phyloP scores from a whole-genome alignment of 2,113 vertebrate species.

The Apus apus region DNA sequence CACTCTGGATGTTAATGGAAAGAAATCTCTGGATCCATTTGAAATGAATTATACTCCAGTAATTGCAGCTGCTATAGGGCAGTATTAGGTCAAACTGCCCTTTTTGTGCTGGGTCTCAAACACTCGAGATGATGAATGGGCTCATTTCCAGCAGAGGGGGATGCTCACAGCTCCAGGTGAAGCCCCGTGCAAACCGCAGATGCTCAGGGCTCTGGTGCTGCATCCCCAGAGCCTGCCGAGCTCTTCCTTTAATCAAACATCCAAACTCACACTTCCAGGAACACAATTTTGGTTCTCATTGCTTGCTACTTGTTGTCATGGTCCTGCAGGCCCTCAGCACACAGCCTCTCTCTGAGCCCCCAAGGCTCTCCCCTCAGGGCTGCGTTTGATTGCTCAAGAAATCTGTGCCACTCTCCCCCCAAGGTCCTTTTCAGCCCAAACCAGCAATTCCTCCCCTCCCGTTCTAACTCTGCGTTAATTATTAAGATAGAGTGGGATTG shows the following conservation, averaged over 20 bases:
- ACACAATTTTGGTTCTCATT: background rate
- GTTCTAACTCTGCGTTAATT: background rate
- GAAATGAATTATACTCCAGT: conserved; percentile 58
- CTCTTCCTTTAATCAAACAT: background rate
- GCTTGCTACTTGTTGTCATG: background rate
- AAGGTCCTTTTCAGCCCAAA: background rate
- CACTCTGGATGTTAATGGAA: conserved; percentile 10
- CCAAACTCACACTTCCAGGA: background rate
- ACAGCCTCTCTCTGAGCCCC: background rate
- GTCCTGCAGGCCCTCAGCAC: background rate
- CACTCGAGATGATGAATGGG: conserved; percentile 50
- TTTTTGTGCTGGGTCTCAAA: conserved; percentile 39
- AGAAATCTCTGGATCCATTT: conserved; percentile 48
- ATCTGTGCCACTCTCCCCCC: background rate
- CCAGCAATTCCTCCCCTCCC: background rate
- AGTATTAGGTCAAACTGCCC: conserved; percentile 61
- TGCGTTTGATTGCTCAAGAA: background rate
- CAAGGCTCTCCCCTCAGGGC: background rate
- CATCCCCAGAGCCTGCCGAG: background rate
- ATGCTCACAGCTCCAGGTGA: conserved; percentile 14
- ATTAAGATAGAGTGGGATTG: conserved; percentile 67
- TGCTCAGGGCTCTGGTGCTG: background rate
- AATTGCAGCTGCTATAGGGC: conserved; percentile 58
- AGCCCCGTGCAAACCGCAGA: background rate
- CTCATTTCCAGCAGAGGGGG: conserved; percentile 43